phyloP scores from a whole-genome alignment of 2,888 invertebrate genomes.

The Drosophila antonietae region DNA sequence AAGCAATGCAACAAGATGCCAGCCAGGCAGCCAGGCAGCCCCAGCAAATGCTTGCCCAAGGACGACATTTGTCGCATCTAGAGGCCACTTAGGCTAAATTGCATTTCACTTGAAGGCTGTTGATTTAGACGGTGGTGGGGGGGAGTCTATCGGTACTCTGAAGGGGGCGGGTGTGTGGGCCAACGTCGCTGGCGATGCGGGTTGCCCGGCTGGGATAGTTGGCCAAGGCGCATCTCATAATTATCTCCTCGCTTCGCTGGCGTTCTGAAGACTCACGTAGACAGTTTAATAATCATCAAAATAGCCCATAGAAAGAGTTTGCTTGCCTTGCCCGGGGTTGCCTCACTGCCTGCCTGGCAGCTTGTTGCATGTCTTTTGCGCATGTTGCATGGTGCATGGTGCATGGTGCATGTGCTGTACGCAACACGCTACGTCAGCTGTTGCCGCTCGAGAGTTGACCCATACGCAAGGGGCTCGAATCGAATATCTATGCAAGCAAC shows the following conservation, averaged over 20 bases:
- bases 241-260: conserved; percentile 77
- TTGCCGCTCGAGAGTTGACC: conserved; percentile 19
- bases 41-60: conserved; percentile 18
- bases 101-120: conserved; percentile 67
- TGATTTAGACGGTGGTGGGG: conserved; percentile 1
- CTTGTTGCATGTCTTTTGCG: conserved; percentile 51
- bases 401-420: conserved; percentile 13
- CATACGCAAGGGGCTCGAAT: not conserved
- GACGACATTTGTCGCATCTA: conserved; percentile 76
- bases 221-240: conserved; percentile 77
- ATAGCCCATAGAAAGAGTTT: conserved; percentile 17
- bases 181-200: not conserved
- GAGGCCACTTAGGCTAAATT: conserved; percentile 75
- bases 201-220: conserved; percentile 8
- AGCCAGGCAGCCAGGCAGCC: not conserved
- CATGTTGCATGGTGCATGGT: conserved; percentile 25
- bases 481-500: not conserved
- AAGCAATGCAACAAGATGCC: conserved; percentile 15
- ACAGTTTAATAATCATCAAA: conserved; percentile 74
- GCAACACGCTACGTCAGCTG: conserved; percentile 59
- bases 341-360: not conserved
- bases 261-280: conserved; percentile 71
- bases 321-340: not conserved
- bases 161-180: not conserved
- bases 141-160: not conserved